Evolutionary conservation across 2,113 vertebrate species (phyloP).

Genomic region (Eurystomus gularis): DNA sequence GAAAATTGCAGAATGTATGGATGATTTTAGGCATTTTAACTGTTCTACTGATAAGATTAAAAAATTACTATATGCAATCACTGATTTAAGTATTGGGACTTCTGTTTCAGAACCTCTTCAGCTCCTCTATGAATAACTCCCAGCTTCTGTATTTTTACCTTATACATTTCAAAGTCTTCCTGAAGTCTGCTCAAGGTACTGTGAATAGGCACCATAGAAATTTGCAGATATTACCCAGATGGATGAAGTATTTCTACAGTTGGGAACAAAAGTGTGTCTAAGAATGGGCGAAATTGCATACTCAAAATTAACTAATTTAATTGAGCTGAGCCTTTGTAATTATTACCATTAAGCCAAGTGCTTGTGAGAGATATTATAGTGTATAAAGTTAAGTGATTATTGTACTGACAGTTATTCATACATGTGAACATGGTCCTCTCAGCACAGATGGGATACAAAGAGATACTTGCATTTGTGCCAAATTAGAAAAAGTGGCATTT

Average conservation of each 20-base stretch:
- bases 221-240: background rate
- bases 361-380: background rate
- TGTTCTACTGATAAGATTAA: background rate
- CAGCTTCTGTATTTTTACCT: background rate
- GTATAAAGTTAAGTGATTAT: background rate
- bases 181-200: background rate
- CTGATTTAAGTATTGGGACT: background rate
- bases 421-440: background rate
- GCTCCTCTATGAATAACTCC: background rate
- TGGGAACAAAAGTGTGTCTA: background rate
- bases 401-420: background rate
- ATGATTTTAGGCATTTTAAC: background rate
- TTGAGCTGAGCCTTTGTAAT: background rate
- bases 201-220: background rate
- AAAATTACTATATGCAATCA: background rate
- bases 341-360: background rate
- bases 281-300: background rate
- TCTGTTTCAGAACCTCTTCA: background rate
- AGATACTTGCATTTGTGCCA: background rate
- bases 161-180: background rate
- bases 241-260: background rate
- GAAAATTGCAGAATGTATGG: background rate
- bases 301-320: background rate
- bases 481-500: background rate
- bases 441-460: background rate